phyloP scores from a whole-genome alignment of 2,888 invertebrate genomes.

The Amorpha juglandis region DNA sequence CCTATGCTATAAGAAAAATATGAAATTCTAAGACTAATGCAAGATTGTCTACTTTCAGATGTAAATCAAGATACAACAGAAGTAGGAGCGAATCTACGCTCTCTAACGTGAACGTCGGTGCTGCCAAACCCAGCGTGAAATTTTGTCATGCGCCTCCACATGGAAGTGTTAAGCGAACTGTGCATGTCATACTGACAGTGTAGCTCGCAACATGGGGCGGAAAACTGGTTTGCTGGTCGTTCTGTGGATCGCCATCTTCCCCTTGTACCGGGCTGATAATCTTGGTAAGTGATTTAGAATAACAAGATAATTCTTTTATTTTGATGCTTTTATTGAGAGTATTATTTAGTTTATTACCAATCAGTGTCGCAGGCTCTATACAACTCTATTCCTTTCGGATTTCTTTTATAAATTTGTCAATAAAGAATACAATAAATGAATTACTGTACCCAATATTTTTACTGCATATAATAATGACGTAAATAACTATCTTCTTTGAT shows the following conservation, averaged over 20 bases:
- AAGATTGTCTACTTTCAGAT: background rate
- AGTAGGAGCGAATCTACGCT: slow-evolving; percentile 10
- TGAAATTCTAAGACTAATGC: background rate
- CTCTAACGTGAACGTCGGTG: slow-evolving; percentile 13
- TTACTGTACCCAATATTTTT: no score
- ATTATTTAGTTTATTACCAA: no score
- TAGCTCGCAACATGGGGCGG: slow-evolving; percentile 57
- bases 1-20: no score
- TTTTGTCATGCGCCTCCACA: slow-evolving; percentile 37
- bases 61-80: background rate
- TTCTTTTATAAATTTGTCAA: no score
- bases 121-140: slow-evolving; percentile 23
- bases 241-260: slow-evolving; percentile 73
- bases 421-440: no score
- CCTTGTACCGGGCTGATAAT: slow-evolving; percentile 74
- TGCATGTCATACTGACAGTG: slow-evolving; percentile 43
- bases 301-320: no score
- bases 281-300: slow-evolving; percentile 75
- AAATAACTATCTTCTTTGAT: no score
- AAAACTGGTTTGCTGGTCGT: slow-evolving; percentile 62
- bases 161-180: slow-evolving; percentile 35
- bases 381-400: no score
- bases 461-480: no score
- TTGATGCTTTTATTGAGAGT: no score
- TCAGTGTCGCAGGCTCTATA: no score